Evolutionary conservation across 1,140 invertebrate species (phyloP).

Genomic region (Euglossa dilemma): DNA sequence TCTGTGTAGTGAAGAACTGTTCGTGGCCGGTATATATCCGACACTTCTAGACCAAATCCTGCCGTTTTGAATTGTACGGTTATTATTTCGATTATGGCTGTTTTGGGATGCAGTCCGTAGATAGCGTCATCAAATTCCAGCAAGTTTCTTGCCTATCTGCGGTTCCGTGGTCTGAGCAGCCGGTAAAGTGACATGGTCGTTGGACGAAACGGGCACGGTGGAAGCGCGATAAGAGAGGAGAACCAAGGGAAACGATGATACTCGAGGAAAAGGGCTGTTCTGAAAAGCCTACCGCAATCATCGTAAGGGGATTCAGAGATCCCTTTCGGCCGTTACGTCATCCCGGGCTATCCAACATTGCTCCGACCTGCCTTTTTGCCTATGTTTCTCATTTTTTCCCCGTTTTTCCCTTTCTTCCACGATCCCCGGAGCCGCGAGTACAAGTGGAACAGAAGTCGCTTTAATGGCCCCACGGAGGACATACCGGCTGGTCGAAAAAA

Average conservation of each 20-base stretch:
- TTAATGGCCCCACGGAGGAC: constrained; percentile 71
- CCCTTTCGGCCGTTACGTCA: constrained; percentile 60
- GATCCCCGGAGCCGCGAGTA: neutral
- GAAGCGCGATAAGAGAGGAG: constrained; percentile 59
- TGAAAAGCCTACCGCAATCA: constrained; percentile 70
- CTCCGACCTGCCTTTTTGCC: constrained; percentile 35
- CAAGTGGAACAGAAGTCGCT: constrained; percentile 56
- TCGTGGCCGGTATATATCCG: neutral
- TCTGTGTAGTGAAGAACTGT: neutral
- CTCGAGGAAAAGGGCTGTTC: constrained; percentile 59
- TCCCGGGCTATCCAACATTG: constrained; percentile 31
- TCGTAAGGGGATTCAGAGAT: constrained; percentile 68
- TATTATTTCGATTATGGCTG: constrained; percentile 33
- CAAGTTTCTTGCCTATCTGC: constrained; percentile 45
- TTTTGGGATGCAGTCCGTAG: neutral
- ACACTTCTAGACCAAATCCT: neutral
- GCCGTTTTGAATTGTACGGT: neutral
- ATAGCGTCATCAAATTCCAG: constrained; percentile 27
- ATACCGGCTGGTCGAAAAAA: constrained; percentile 69
- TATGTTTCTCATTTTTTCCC: constrained; percentile 25
- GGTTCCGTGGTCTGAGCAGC: constrained; percentile 21
- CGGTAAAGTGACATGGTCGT: constrained; percentile 33
- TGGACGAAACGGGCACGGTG: constrained; percentile 42
- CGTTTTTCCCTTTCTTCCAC: neutral
- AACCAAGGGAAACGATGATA: constrained; percentile 53